Evolutionary conservation across 1,140 invertebrate genomes (phyloP), one percentile per base, ranked within the genome.

Genomic region (Copidosoma floridanum): DNA sequence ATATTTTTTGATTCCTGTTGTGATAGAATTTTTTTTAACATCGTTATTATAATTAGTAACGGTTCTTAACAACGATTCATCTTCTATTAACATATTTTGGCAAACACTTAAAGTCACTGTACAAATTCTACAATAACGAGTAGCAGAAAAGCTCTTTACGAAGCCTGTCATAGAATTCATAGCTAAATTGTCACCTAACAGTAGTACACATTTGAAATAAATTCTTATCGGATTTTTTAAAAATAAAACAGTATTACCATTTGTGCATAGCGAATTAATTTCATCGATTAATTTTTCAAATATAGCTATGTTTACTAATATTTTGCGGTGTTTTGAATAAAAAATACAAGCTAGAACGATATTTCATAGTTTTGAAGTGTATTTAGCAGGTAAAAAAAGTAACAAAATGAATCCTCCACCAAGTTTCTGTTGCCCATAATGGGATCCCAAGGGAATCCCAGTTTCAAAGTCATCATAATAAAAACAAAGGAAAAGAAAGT

Each of bases 161-260:
- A 63, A 63, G 0, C 61, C 61, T n/a, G 47, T 57, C 48, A 63
- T 63, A 47, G 14, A 53, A 47, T 57, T 63, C 6, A 64, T 16
- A 1, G 57, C 63, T 8, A 61, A 54, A 57, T 65, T 65, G 23
- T 65, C 63, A 7, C 63, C 63, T 7, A 65, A n/a, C n/a, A 61
- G 29, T 16, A 29, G 32, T n/a, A 37, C 21, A 21, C 51, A 53
- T 35, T 32, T 14, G 21, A 53, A 53, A 53, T 35, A 53, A 18
- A 53, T 35, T 37, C 14, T 21, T 37, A 18, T 26, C 14, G 38
- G 10, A 53, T 53, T 32, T 53, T 32, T 24, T 10, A 53, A 35
- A 5, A 40, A 12, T 10, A 38, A 37, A 29, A 12, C 18, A 54
- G 53, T 61, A 40, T 61, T 29, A 18, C 1, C 20, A 29, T 56